Evolutionary conservation across 2,113 vertebrate genomes (phyloP).

Genomic region (Electrona antarctica): DNA sequence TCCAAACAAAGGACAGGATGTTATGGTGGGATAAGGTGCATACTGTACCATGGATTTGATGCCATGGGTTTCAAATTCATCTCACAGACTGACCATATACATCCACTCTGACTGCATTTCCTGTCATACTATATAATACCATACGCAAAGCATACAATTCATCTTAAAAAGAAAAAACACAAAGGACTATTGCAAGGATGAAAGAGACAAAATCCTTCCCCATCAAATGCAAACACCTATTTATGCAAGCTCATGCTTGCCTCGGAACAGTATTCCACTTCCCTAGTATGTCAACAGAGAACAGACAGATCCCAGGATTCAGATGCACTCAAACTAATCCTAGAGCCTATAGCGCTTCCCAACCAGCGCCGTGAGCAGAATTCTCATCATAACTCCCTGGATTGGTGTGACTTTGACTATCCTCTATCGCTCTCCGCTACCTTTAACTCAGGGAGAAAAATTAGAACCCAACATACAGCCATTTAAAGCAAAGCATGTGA

Average conservation of each 20-base stretch:
- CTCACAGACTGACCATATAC: background rate
- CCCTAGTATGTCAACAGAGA: conserved; percentile 62
- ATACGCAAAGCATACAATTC: conserved; percentile 5
- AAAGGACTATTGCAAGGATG: conserved; percentile 48
- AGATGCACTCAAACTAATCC: conserved; percentile 66
- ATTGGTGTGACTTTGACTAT: conserved; percentile 3
- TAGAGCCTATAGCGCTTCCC: conserved; percentile 40
- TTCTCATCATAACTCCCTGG: conserved; percentile 18
- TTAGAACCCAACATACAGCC: background rate
- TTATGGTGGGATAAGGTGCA: conserved; percentile 26
- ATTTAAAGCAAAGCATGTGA: background rate
- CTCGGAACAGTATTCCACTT: conserved; percentile 59
- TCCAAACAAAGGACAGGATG: conserved; percentile 37
- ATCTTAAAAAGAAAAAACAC: background rate
- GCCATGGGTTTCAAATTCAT: conserved; percentile 1
- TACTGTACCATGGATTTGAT: conserved; percentile 3
- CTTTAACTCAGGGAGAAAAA: background rate
- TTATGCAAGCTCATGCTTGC: conserved; percentile 75
- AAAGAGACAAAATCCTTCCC: conserved; percentile 24
- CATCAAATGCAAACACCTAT: conserved; percentile 64
- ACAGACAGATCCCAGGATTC: conserved; percentile 62
- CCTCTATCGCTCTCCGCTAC: background rate
- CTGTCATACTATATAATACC: background rate
- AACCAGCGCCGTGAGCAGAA: conserved; percentile 36
- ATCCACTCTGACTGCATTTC: background rate